Evolutionary conservation across 2,888 invertebrate genomes (phyloP).

Genomic region (Drosophila nr. perissopoda): DNA sequence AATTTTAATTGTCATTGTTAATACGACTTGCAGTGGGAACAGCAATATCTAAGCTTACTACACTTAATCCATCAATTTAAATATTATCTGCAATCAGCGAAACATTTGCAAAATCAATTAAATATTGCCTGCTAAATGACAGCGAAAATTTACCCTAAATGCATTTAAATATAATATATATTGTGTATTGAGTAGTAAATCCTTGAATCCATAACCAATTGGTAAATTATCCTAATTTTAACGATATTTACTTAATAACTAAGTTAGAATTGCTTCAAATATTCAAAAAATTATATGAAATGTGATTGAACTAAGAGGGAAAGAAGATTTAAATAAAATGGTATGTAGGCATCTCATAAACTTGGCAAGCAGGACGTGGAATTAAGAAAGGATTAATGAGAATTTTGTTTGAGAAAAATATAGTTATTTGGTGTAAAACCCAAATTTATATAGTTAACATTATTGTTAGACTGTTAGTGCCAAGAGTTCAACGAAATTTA

Average conservation of each 20-base stretch:
- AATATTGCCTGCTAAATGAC: no score
- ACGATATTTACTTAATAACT: not conserved
- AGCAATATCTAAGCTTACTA: not conserved
- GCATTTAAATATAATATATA: not conserved
- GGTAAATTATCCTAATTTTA: not conserved
- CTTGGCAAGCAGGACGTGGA: not conserved
- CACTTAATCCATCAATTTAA: constrained; percentile 1
- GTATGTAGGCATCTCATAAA: not conserved
- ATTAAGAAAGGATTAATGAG: no score
- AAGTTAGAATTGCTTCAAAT: no score
- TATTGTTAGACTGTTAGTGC: not conserved
- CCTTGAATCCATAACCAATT: not conserved
- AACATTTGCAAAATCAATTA: not conserved
- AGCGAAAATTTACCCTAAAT: not conserved
- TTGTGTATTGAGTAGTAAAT: no score
- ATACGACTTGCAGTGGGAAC: constrained; percentile 1
- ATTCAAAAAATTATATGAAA: not conserved
- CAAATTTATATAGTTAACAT: no score
- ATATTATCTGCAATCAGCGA: not conserved
- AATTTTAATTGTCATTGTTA: constrained; percentile 17
- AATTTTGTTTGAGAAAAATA: not conserved
- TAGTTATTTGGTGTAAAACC: no score
- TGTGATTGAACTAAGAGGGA: not conserved
- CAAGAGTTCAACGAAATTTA: no score
- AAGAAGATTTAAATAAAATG: not conserved